phyloP scores from a whole-genome alignment of 1,140 invertebrate species.

The Ericerus pela region DNA sequence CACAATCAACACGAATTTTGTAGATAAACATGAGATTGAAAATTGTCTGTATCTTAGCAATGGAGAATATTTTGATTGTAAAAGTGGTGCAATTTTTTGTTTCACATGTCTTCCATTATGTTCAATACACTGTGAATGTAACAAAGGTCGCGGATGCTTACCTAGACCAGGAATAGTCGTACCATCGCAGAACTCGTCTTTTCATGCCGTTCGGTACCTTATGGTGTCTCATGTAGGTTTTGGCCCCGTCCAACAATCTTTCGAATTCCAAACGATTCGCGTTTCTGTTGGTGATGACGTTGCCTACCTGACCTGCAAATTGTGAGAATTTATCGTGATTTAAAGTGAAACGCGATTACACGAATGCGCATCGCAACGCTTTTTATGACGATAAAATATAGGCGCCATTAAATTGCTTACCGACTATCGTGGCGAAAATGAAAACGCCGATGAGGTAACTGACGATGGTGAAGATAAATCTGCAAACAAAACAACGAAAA shows the following conservation, averaged over 20 bases:
- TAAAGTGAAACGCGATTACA: neutral
- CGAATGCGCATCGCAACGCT: neutral
- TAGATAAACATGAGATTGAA: too few relatives aligned
- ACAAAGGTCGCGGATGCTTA: too few relatives aligned
- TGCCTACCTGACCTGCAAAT: conserved; percentile 74
- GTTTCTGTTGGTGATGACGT: conserved; percentile 92
- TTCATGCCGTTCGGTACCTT: conserved; percentile 93
- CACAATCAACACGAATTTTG: too few relatives aligned
- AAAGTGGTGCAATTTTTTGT: too few relatives aligned
- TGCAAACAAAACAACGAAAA: conserved; percentile 37
- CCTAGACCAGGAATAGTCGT: conserved; percentile 92
- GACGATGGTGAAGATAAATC: conserved; percentile 91
- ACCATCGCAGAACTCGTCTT: conserved; percentile 82
- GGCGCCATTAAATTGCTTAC: too few relatives aligned
- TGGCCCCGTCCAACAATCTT: conserved; percentile 81
- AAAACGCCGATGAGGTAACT: conserved; percentile 94
- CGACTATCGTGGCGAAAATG: conserved; percentile 95
- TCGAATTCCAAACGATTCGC: conserved; percentile 94
- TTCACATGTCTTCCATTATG: too few relatives aligned
- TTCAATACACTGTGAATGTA: too few relatives aligned
- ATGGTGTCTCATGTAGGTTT: conserved; percentile 92
- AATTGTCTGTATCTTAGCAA: too few relatives aligned
- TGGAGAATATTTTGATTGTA: too few relatives aligned
- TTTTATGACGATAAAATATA: too few relatives aligned
- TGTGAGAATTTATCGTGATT: neutral